A percentile compares a stretch with the other conserved stretches of the same genome.
Evolutionary conservation across 2,888 invertebrate genomes (phyloP).

Genomic region (Pheosia gnoma): DNA sequence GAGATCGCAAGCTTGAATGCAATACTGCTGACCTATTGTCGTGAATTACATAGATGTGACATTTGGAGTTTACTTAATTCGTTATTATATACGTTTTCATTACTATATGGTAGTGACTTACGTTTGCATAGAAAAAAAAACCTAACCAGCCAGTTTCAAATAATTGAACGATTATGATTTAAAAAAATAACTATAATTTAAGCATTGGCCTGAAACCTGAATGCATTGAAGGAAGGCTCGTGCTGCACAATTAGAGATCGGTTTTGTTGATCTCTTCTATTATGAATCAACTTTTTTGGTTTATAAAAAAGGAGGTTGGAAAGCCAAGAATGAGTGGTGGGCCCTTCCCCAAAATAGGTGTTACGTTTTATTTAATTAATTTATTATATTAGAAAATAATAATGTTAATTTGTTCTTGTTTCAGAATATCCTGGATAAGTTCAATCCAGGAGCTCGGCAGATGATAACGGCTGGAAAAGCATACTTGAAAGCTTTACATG

Average conservation of each 20-base stretch:
- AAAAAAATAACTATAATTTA: neutral
- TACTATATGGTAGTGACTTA: neutral
- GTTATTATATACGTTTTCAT: conserved; percentile 4
- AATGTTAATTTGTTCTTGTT: conserved; percentile 74
- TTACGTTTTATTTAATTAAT: no score
- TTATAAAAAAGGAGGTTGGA: no score
- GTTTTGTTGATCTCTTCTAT: no score
- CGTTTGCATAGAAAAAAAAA: neutral
- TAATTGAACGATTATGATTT: neutral
- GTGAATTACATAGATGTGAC: neutral
- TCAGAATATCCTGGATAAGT: conserved; percentile 98
- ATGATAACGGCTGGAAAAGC: conserved; percentile 97
- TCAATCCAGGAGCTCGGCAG: conserved; percentile 97
- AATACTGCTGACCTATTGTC: conserved; percentile 5
- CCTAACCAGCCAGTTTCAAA: neutral
- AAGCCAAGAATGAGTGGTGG: no score
- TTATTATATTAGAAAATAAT: no score
- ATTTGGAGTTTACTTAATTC: conserved; percentile 4
- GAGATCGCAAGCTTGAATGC: conserved; percentile 1
- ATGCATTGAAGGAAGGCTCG: no score
- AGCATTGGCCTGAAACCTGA: no score
- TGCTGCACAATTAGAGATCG: no score
- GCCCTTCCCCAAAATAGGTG: no score
- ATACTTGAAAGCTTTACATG: conserved; percentile 96
- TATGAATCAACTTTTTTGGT: no score